Percentiles rank a stretch among this genome's conserved stretches.
Conservation (phyloP, 2,888 invertebrate species). For the Epirrita christyi region DNA sequence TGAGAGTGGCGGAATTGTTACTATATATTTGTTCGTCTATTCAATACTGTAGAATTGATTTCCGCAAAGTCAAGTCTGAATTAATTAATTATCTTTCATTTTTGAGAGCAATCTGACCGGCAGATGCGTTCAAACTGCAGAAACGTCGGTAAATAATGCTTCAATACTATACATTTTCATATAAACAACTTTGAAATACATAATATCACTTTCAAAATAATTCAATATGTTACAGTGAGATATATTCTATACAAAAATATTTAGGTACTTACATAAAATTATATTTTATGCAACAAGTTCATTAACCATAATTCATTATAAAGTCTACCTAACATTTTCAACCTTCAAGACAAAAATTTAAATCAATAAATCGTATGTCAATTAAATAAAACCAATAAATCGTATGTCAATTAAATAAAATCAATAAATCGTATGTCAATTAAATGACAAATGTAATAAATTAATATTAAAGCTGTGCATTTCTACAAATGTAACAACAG, state of each 20-base stretch:
- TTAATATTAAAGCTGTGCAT: too few species aligned
- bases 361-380: too few species aligned
- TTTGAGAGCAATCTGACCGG: neutral
- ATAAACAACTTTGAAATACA: constrained; percentile 5
- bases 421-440: neutral
- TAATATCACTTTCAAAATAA: constrained; percentile 3
- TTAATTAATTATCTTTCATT: too few species aligned
- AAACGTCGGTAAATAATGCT: neutral
- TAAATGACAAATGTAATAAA: neutral
- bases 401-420: neutral
- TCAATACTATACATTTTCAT: neutral
- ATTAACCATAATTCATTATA: constrained; percentile 4
- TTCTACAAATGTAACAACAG: too few species aligned
- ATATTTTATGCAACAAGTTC: constrained; percentile 28
- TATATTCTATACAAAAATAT: constrained; percentile 31
- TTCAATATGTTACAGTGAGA: constrained; percentile 3
- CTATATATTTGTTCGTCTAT: too few species aligned
- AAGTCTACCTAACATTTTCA: too few species aligned
- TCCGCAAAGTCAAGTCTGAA: too few species aligned
- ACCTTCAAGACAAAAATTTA: too few species aligned
- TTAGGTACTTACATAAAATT: constrained; percentile 42
- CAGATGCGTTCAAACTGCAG: constrained; percentile 19
- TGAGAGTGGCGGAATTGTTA: too few species aligned
- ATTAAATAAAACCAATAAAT: neutral
- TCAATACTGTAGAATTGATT: too few species aligned